Base-by-base conservation (phyloP, 2,113 vertebrate genomes). In the Australoheros scitulus region DNA sequence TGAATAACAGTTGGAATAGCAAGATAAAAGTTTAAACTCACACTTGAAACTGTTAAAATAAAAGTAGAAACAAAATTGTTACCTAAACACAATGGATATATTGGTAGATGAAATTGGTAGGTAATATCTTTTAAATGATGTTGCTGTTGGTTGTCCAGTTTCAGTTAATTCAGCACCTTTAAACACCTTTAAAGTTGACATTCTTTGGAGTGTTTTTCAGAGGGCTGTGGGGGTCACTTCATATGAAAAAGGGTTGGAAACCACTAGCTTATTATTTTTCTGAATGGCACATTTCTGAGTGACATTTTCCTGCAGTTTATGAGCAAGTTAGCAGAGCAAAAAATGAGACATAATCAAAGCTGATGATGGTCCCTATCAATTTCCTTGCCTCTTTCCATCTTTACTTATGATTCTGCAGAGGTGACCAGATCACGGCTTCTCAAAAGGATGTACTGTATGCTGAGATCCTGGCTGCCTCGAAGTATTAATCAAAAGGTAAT, bases 351-450 rank as follows among this genome's bases (percentile, higher is more conserved):
- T n/a, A 61, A 81, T 64, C n/a, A 34, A 34, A 82, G 32, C 61
- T 65, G 58, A 26, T 79, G 38, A 68, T 61, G 26, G n/a, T 26
- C 38, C 24, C 65, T 10, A 13, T 90, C 38, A 76, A 60, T 86
- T 81, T 5, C 47, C 17, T 20, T 76, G 29, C 81, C 58, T 82
- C 58, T n/a, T 26, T 50, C 64, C 20, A 63, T 64, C 26, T 15
- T 32, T 58, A 47, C 61, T 61, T 58, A 68, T 75, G 72, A 55
- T 11, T 83, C 36, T 79, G 57, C 24, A 80, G 24, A 64, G 57
- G 77, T 70, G 65, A 84, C 55, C 65, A 77, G 74, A 86, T 79
- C 79, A 78, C 76, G 63, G 26, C 17, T 86, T 77, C 50, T 68
- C 76, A 80, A 61, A 61, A 57, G 55, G 26, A 74, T 58, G 61